A percentile compares a stretch with the other conserved stretches of the same genome.
Evolutionary conservation across 1,140 invertebrate genomes (phyloP).

Genomic region (Leptonema lineaticorne): DNA sequence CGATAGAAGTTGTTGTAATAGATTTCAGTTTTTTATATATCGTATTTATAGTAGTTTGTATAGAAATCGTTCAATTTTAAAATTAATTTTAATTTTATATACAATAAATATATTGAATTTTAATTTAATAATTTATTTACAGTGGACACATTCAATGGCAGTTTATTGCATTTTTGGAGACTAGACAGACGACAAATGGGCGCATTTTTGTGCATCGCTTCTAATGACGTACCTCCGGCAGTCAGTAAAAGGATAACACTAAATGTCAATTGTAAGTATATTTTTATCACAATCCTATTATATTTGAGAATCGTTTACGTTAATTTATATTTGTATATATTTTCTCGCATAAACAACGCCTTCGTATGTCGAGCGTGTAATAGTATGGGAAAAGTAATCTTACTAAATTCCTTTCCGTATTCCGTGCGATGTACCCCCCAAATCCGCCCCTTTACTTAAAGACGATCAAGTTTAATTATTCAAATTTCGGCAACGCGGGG

Average conservation of each 20-base stretch:
- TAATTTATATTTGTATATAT: no score
- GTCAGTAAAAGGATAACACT: constrained; percentile 84
- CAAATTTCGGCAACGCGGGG: constrained; percentile 12
- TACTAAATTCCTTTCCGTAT: no score
- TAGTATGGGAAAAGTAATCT: no score
- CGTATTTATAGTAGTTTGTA: no score
- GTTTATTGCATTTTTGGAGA: constrained; percentile 69
- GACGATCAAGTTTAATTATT: constrained; percentile 22
- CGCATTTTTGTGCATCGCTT: constrained; percentile 83
- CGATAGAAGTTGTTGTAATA: no score
- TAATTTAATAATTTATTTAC: constrained; percentile 44
- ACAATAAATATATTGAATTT: not conserved
- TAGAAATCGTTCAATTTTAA: no score
- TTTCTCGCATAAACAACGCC: no score
- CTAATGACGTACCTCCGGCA: constrained; percentile 85
- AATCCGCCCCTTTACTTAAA: constrained; percentile 8
- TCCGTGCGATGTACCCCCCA: not conserved
- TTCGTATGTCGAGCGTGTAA: no score
- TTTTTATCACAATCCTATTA: no score
- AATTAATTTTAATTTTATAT: no score
- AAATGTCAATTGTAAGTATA: constrained; percentile 86
- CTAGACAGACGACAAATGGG: constrained; percentile 84
- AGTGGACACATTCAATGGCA: constrained; percentile 75
- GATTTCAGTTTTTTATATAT: no score
- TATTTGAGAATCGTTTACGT: no score